Evolutionary conservation across 2,797 vertebrate species (phyloP), one percentile per base, ranked within the genome.

Genomic region (Lagocephalus sceleratus): DNA sequence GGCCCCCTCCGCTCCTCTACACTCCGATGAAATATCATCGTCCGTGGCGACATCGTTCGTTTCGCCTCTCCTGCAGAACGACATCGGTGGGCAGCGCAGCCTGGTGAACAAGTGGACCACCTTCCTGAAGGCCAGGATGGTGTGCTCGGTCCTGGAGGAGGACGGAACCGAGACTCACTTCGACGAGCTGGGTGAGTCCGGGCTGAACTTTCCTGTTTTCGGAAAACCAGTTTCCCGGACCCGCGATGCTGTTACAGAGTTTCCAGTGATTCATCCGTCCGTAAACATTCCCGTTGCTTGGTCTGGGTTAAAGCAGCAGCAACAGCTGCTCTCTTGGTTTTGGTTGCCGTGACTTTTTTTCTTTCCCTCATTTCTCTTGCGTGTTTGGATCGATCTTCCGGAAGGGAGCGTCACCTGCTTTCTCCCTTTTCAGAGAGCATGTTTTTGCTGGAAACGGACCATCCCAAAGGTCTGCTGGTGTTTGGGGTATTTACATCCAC

Each of bases 61-160:
- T 2, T 14, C 0, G 12, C 12, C 32, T 35, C 32, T 47, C 42
- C 42, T 12, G 3, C 77, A 92, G 97, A 98, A 91, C 60, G 96
- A 98, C 82, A 93, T 93, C 0, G 97, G 97, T 17, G 97, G 97
- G 19, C 95, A 97, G 69, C 92, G 97, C 17, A 99, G 97, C 73
- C 91, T 99, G 0, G 97, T 99, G 53, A 99, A 99, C 84, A 98
- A 98, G 59, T 99, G 97, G 97, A 98, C 95, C 35, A 99, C 97
- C 0, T 99, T 98, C 84, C 87, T 98, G 22, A 99, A 99, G 78
- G 96, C 95, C 2, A 84, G 97, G 63, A 91, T 99, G 78, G 95
- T 99, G 47, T 99, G 97, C 65, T 98, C 96, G 0, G 97, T 99
- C 15, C 90, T 95, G 76, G 97, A 99, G 64, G 94, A 94, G 54